Evolutionary conservation across 2,888 invertebrate species (phyloP), one percentile per base, ranked within the genome.

Genomic region (Theretra japonica): DNA sequence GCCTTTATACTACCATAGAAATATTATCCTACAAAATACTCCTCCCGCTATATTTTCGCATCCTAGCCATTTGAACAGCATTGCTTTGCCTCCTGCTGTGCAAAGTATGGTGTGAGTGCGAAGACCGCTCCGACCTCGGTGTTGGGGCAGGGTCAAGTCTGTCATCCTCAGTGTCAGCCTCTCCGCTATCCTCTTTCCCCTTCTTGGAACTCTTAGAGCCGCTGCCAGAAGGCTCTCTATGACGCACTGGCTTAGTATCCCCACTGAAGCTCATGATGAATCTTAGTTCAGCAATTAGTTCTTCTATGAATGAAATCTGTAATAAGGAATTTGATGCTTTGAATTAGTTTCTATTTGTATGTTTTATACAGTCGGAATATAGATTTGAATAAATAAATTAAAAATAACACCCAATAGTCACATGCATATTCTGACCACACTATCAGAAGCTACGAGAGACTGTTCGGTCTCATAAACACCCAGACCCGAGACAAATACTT

Each of bases 191-290:
- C 15, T 86, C 86, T 25, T 87, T 86, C 21, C 80, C 83, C 60
- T 86, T 83, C 58, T 87, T 88, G 0, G 91, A 88, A 50, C 83
- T 83, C 4, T 84, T 84, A 0, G 92, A 92, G 7, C 90, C 88
- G 74, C 89, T 89, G 5, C 84, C 84, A 4, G 87, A 87, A 0
- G 90, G 83, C 74, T 91, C 92, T 68, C 91, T 88, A 73, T 95
- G 96, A 70, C 95, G 94, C 0, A 97, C 95, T 1, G 96, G 96
- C 80, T 97, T 97, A 0, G 96, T 95, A 65, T 96, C 96, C 41
- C 96, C 96, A 72, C 96, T 96, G 80, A 97, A 97, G 82, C 96
- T 95, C 0, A 96, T 84, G 50, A 97, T 95, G 83, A 97, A 97
- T 79, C 95, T 95, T 57, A 97, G 80, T 86, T 98, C 97, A n/a